These are phyloP conservation scores for Dipodomys ordii DNA, from an alignment of 2,113 vertebrate genomes.

Conservation along the genomic window DNA sequence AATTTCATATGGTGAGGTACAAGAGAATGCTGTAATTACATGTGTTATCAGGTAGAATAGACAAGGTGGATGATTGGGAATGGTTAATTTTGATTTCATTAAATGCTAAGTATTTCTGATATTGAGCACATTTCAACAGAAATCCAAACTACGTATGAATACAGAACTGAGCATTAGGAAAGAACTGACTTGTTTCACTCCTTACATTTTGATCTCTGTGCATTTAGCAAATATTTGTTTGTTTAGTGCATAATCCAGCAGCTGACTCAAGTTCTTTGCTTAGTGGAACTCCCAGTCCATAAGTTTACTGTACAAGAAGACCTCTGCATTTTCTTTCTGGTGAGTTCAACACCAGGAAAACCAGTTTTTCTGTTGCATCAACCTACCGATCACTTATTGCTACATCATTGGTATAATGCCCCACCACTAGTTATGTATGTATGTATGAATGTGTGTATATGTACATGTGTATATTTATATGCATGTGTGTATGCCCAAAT, in stretches of 20 bases:
- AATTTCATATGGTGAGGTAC: not conserved
- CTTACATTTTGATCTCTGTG: conserved; percentile 11
- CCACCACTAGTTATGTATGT: not conserved
- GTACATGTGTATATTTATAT: too few relatives aligned
- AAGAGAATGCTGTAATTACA: conserved; percentile 12
- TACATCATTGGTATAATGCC: too few relatives aligned
- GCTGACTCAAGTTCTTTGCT: not conserved
- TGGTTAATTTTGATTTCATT: not conserved
- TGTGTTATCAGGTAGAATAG: not conserved
- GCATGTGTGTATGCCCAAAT: not conserved
- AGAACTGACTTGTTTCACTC: not conserved
- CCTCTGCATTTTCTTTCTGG: not conserved
- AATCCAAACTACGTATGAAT: not conserved
- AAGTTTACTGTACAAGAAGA: not conserved
- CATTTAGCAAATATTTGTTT: conserved; percentile 25
- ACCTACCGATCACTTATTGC: not conserved
- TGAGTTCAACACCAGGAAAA: not conserved
- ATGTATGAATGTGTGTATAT: too few relatives aligned
- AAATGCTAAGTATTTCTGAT: conserved; percentile 29
- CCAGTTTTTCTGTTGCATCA: not conserved
- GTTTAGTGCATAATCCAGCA: not conserved
- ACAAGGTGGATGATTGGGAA: not conserved
- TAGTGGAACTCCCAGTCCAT: not conserved
- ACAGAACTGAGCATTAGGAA: not conserved
- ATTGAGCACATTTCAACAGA: conserved; percentile 30